Evolutionary conservation across 2,797 vertebrate genomes (phyloP).

Genomic region (Myripristis jacobus): DNA sequence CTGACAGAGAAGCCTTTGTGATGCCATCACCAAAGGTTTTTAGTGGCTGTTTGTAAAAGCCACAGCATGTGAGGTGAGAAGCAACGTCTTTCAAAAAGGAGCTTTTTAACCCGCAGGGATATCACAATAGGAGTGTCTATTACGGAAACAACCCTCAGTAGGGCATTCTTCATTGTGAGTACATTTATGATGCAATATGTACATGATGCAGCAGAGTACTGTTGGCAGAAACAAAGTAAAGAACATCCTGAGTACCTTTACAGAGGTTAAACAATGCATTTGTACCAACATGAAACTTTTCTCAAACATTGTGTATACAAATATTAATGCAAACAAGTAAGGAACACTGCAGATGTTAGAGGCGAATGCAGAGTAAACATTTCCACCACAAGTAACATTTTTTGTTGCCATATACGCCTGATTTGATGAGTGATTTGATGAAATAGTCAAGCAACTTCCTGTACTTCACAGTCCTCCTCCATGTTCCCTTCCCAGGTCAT

Average conservation of each 20-base stretch:
- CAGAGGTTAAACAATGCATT: not conserved
- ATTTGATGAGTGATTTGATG: too few species aligned
- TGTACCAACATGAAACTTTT: not conserved
- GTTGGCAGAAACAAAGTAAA: too few species aligned
- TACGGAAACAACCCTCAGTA: constrained; percentile 12
- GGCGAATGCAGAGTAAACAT: too few species aligned
- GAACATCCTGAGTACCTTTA: not conserved
- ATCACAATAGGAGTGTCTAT: constrained; percentile 10
- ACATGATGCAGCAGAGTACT: not conserved
- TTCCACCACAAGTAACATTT: too few species aligned
- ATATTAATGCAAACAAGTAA: too few species aligned
- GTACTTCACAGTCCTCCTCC: too few species aligned
- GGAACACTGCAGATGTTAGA: too few species aligned
- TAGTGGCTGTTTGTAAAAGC: constrained; percentile 46
- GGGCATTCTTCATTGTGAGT: constrained; percentile 6
- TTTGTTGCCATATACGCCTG: too few species aligned
- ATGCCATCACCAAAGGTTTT: constrained; percentile 49
- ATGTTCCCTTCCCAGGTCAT: too few species aligned
- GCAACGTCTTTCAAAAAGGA: constrained; percentile 32
- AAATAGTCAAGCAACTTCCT: too few species aligned
- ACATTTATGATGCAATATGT: constrained; percentile 23
- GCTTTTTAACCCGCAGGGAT: constrained; percentile 22
- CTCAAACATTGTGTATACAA: too few species aligned
- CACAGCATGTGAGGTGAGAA: constrained; percentile 39
- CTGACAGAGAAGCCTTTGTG: constrained; percentile 47